A percentile compares a stretch with the other conserved stretches of the same genome.
These are phyloP conservation scores for Metallyticus violacea DNA, from an alignment of 2,888 invertebrate genomes.

Conservation along the genomic window DNA sequence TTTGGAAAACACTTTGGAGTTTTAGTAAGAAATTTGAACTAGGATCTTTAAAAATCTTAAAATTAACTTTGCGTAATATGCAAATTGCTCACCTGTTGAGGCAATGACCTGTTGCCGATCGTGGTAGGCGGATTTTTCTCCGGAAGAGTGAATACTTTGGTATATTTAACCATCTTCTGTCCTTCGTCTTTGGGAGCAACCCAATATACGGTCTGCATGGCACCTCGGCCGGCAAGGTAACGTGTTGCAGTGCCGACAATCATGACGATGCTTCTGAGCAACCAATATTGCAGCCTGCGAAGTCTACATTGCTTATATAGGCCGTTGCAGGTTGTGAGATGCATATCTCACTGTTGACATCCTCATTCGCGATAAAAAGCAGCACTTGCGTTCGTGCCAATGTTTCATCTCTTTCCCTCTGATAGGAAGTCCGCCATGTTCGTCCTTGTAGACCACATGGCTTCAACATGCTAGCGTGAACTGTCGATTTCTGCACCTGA, in stretches of 20 bases:
- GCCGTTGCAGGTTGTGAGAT: neutral
- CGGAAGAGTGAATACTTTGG: neutral
- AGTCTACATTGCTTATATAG: neutral
- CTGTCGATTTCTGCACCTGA: neutral
- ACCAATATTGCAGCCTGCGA: neutral
- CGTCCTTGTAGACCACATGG: neutral
- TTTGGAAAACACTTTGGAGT: too few species aligned
- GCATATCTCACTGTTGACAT: neutral
- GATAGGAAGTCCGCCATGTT: neutral
- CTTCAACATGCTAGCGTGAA: neutral
- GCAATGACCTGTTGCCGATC: neutral
- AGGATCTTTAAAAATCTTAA: too few species aligned
- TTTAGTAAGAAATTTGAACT: too few species aligned
- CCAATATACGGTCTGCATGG: slow-evolving; percentile 76
- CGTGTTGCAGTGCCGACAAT: slow-evolving; percentile 69
- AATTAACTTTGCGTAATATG: too few species aligned
- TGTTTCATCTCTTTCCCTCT: neutral
- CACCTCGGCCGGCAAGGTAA: slow-evolving; percentile 69
- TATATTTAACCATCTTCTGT: slow-evolving; percentile 6
- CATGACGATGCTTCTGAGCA: slow-evolving; percentile 34
- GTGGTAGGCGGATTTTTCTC: neutral
- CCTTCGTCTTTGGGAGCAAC: slow-evolving; percentile 48
- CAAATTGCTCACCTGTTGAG: neutral
- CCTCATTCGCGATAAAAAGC: neutral
- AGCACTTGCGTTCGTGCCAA: neutral